phyloP scores from a whole-genome alignment of 2,797 vertebrate genomes.

The Macropus fuliginosus region DNA sequence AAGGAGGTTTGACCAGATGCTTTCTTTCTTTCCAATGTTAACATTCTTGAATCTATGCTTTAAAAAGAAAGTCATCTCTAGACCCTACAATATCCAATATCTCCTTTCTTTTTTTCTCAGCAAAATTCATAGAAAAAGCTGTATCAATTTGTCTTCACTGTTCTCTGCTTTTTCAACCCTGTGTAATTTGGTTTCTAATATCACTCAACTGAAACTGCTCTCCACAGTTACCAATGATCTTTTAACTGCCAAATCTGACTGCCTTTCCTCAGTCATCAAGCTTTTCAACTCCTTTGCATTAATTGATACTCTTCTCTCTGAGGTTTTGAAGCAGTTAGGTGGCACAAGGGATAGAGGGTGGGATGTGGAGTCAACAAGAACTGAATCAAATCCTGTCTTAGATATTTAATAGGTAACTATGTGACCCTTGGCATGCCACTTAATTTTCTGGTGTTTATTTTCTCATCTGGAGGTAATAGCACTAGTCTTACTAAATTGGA shows the following conservation, averaged over 20 bases:
- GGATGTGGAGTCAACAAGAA: neutral
- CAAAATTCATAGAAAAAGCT: neutral
- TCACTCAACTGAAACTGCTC: neutral
- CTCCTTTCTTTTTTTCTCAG: neutral
- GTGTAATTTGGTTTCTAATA: neutral
- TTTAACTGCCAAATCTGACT: neutral
- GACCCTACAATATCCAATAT: neutral
- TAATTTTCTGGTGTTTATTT: neutral
- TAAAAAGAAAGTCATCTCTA: neutral
- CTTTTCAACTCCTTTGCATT: neutral
- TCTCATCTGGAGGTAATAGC: neutral
- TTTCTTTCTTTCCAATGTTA: neutral
- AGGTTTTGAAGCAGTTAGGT: neutral
- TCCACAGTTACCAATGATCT: neutral
- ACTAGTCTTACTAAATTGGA: neutral
- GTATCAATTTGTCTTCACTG: neutral
- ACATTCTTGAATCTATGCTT: neutral
- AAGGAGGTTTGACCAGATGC: neutral
- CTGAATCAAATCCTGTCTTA: neutral
- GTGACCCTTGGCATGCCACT: neutral
- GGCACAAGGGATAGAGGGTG: neutral
- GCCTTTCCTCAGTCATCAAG: neutral
- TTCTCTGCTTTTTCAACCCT: neutral
- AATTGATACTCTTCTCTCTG: neutral
- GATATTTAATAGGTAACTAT: neutral